These are phyloP conservation scores for Dynastes maya DNA, from an alignment of 2,888 invertebrate species.

Conservation along the genomic window DNA sequence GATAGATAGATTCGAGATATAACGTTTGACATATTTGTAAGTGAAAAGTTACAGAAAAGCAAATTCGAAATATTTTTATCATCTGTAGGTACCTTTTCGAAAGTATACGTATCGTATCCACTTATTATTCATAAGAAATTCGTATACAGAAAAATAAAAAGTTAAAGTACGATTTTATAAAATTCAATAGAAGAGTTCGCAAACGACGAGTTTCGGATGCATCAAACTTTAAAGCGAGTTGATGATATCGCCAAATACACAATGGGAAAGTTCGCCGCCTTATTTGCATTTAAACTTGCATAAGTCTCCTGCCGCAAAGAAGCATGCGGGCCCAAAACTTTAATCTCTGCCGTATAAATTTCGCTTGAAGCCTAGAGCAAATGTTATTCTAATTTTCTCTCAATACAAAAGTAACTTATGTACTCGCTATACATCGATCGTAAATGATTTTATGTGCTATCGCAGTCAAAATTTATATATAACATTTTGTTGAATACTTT, in stretches of 20 bases:
- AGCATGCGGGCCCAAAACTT: slow-evolving; percentile 21
- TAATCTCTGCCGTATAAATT: slow-evolving; percentile 37
- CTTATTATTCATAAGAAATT: slow-evolving; percentile 31
- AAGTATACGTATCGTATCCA: neutral
- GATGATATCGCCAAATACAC: slow-evolving; percentile 43
- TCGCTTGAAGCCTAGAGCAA: slow-evolving; percentile 13
- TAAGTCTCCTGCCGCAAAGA: slow-evolving; percentile 30
- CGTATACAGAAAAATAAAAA: neutral
- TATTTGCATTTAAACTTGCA: slow-evolving; percentile 46
- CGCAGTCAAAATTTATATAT: neutral
- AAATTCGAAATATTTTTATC: neutral
- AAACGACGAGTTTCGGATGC: slow-evolving; percentile 30
- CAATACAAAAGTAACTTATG: neutral
- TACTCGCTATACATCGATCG: neutral
- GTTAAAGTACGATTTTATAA: slow-evolving; percentile 20
- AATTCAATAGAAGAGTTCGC: slow-evolving; percentile 33
- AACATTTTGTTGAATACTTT: neutral
- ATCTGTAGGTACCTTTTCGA: neutral
- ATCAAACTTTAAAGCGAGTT: slow-evolving; percentile 44
- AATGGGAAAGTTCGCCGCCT: slow-evolving; percentile 39
- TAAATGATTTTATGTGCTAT: neutral
- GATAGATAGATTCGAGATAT: no score
- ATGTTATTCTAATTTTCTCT: slow-evolving; percentile 17
- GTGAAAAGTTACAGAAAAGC: no score
- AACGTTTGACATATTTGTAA: no score